A percentile compares a stretch with the other conserved stretches of the same genome.
Evolutionary conservation across 2,888 invertebrate genomes (phyloP).

Genomic region (Stratiomys singularior): DNA sequence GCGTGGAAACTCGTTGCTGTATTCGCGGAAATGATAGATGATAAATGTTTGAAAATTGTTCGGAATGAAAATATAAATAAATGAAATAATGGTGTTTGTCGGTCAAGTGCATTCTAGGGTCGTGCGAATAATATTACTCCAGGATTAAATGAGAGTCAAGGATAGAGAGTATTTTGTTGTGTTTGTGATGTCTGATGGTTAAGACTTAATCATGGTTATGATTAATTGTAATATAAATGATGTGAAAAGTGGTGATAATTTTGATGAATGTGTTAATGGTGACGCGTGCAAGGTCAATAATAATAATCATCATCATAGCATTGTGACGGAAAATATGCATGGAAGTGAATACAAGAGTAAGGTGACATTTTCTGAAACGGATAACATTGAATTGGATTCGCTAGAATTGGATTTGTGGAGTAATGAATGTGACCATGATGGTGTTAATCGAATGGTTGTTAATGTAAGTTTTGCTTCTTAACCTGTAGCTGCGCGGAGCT

Average conservation of each 20-base stretch:
- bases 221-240: slow-evolving; percentile 52
- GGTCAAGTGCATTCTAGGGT: slow-evolving; percentile 12
- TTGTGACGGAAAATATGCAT: too few relatives aligned
- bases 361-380: slow-evolving; percentile 50
- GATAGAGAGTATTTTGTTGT: not conserved
- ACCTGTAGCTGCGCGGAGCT: not conserved
- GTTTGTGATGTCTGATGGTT: not conserved
- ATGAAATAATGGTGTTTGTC: slow-evolving; percentile 12
- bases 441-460: not conserved
- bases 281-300: slow-evolving; percentile 29
- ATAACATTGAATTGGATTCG: slow-evolving; percentile 54
- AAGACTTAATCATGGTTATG: slow-evolving; percentile 49
- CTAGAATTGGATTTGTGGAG: slow-evolving; percentile 51
- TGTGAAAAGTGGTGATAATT: slow-evolving; percentile 40
- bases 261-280: slow-evolving; percentile 22
- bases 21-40: slow-evolving; percentile 24
- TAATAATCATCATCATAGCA: not conserved
- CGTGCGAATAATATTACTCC: not conserved
- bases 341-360: slow-evolving; percentile 37
- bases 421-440: slow-evolving; percentile 12
- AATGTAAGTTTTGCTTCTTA: slow-evolving; percentile 12
- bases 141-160: slow-evolving; percentile 29
- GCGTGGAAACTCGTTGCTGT: not conserved
- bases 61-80: not conserved
- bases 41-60: not conserved